Base-by-base conservation (phyloP, 2,113 vertebrate species). In the Seriola quinqueradiata region DNA sequence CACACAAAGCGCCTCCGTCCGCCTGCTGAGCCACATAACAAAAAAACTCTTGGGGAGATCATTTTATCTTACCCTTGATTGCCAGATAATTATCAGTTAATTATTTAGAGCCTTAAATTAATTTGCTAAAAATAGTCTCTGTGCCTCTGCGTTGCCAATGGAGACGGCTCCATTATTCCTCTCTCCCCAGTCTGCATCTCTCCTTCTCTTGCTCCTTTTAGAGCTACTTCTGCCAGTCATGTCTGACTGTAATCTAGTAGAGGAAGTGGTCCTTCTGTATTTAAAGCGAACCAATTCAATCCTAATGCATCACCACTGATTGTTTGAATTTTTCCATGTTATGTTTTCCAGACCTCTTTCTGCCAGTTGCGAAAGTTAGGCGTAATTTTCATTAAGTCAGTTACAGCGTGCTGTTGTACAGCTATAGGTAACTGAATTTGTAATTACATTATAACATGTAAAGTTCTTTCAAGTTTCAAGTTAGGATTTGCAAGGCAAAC, bases 11-110 rank as follows among this genome's bases (percentile, higher is more conserved):
- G 68, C 83, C 83, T 83, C 65, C n/a, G 83, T 77, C 84, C 44
- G 46, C 86, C 84, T 52, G 78, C 90, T 91, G 89, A 76, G 90
- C 76, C 79, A 19, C 86, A 81, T 87, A 81, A 87, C 92, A 88
- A 83, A 91, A 91, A 90, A 93, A 87, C 74, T 93, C 82, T 81
- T 5, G 73, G 85, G 81, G 84, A 92, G 92, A 94, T 94, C 92
- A 92, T 94, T 95, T 95, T 92, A 94, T 96, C 94, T 94, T 89
- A 85, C 86, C 85, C 84, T 93, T 95, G 95, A 95, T 96, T 95
- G 95, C 93, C 94, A 95, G 94, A 95, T 95, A 94, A 96, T 95
- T 95, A 96, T 95, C 94, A 94, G 93, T 95, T 95, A 95, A 96
- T 95, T 95, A 95, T 96, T 95, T 95, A 95, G 93, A 94, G 92